Evolutionary conservation across 2,113 vertebrate species (phyloP), one percentile per base, ranked within the genome.

Genomic region (Neolamprologus ventralis): DNA sequence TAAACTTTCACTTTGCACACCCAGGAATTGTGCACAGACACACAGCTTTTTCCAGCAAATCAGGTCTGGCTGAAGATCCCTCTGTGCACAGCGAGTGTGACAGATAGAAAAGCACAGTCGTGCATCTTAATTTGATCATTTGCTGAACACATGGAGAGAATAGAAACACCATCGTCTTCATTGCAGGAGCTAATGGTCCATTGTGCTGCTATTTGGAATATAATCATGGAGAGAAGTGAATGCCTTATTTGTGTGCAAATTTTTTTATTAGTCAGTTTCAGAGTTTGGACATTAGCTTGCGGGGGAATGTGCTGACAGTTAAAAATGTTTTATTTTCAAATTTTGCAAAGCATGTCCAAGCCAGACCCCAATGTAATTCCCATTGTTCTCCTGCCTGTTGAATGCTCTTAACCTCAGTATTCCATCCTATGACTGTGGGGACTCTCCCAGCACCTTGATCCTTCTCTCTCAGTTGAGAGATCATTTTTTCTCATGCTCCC

Each of bases 51-150:
- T 49, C 14, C 37, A 71, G 63, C 57, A 19, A 35, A 60, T 78
- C 57, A 83, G 84, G 86, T 80, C 86, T 79, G 87, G 83, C 40
- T 82, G 75, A 86, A 91, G 79, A 79, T 87, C 86, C 81, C 84
- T 90, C 87, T 92, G 90, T 92, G 92, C 91, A 90, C 90, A 85
- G 92, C 87, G 7, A 87, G 90, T 85, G 91, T 88, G 85, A 87
- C 86, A 84, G 91, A 93, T 85, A 90, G 89, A 82, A 90, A 86
- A 86, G 90, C 87, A 86, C 92, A 81, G 80, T 91, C 91, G 51
- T 90, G 92, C 92, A 92, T 93, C 93, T 90, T 92, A 90, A 94
- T 93, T 92, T 90, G 82, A 93, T 94, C 90, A 90, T 92, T 93
- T 93, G 63, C 88, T 45, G 71, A 92, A 85, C 89, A 92, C 83